Base-by-base conservation (phyloP, 2,113 vertebrate genomes). In the Myrmophylax atrothorax region DNA sequence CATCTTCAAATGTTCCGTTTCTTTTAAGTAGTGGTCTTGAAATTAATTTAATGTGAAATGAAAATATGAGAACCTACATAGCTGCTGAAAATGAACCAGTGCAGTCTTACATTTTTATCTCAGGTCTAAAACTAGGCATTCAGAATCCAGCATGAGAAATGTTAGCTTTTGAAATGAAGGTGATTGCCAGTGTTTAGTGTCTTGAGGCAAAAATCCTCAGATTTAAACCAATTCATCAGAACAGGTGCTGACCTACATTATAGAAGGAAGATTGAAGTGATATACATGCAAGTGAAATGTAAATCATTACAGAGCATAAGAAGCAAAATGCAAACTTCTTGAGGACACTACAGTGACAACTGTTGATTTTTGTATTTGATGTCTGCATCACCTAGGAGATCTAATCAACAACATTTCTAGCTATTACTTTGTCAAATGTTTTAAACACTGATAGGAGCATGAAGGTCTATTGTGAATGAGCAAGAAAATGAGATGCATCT, bases 111-210 rank as follows among this genome's bases (percentile, higher is more conserved):
- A 14, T 91, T 87, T 88, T 69, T 18, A 58, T 83, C 17, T 60
- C 9, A 44, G 49, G 25, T 68, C 69, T 90, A 59, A 86, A 88
- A 62, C 0, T 3, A 33, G 12, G 11, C 19, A 52, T 77, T 81
- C 38, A 74, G 19, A 47, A 62, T 19, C 25, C 44, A 80, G 18
- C 14, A 63, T 40, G 64, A 47, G 7, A 76, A 92, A 74, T 44
- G 11, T 4, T 78, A 47, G 69, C 37, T 87, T 93, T 56, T 84
- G 69, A 70, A 90, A 59, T n/a, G 6, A 80, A 79, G 23, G 12
- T 69, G n/a, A 69, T 29, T 0, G 0, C 4, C 20, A 49, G 7
- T 53, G 28, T 56, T 76, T 58, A 62, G 13, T 23, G 8, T 35
- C 28, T 55, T 74, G 42, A 29, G 4, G n/a, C 26, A 31, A 58